A percentile compares a stretch with the other conserved stretches of the same genome.
These are phyloP conservation scores for Pandemis cinnamomeana DNA, from an alignment of 2,888 invertebrate genomes.

Conservation along the genomic window DNA sequence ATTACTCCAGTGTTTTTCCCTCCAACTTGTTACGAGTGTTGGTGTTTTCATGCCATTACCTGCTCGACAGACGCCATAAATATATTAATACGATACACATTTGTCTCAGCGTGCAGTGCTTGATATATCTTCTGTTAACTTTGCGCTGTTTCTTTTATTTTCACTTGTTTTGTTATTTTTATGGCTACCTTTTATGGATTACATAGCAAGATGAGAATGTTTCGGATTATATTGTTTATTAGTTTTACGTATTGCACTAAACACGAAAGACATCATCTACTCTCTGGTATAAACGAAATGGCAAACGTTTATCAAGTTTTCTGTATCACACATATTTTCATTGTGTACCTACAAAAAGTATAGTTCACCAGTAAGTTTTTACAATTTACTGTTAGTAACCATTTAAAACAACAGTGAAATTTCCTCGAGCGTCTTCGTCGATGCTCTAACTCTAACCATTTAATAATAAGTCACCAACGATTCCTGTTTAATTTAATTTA, in stretches of 20 bases:
- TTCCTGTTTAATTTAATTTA: constrained; percentile 62
- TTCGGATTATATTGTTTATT: background rate
- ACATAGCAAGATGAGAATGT: background rate
- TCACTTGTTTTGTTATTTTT: constrained; percentile 37
- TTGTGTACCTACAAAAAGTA: too few species aligned
- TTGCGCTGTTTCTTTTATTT: constrained; percentile 42
- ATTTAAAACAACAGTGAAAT: too few species aligned
- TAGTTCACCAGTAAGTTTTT: too few species aligned
- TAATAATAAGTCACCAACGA: constrained; percentile 39
- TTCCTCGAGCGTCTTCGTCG: too few species aligned
- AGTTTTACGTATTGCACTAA: too few species aligned
- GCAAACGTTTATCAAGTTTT: too few species aligned
- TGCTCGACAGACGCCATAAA: constrained; percentile 79
- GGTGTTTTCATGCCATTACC: constrained; percentile 83
- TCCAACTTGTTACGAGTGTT: constrained; percentile 68
- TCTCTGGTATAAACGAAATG: too few species aligned
- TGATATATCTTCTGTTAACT: constrained; percentile 59
- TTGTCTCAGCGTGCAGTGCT: constrained; percentile 61
- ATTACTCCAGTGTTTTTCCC: constrained; percentile 71
- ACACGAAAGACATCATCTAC: too few species aligned
- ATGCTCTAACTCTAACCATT: background rate
- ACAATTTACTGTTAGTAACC: too few species aligned
- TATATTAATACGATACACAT: constrained; percentile 75
- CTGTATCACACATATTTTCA: too few species aligned
- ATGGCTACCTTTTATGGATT: constrained; percentile 25